Evolutionary conservation across 2,113 vertebrate species (phyloP).

Genomic region (Limnothrissa miodon): DNA sequence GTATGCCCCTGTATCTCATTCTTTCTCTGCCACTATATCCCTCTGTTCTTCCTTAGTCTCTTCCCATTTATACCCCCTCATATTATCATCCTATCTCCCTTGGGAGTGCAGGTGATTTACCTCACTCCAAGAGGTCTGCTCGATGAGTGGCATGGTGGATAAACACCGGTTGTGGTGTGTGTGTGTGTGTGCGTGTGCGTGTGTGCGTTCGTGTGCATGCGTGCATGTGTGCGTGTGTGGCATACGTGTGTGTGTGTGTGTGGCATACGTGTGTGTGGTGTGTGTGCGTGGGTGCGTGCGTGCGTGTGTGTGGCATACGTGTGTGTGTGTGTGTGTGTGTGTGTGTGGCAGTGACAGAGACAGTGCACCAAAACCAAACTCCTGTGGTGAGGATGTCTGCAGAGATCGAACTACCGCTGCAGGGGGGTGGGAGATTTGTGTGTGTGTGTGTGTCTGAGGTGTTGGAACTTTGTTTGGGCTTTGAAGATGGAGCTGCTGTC

Average conservation of each 20-base stretch:
- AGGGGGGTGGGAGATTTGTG: neutral
- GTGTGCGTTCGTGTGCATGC: neutral
- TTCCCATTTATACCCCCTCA: neutral
- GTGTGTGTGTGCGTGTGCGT: neutral
- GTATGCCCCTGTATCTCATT: neutral
- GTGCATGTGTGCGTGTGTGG: neutral
- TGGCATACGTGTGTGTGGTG: conserved; percentile 9
- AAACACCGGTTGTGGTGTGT: neutral
- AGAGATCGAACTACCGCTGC: neutral
- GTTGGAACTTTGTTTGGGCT: neutral
- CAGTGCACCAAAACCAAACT: neutral
- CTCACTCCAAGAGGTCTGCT: neutral
- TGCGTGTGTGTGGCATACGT: neutral
- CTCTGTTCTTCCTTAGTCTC: neutral
- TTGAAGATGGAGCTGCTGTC: neutral
- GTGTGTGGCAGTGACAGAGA: neutral
- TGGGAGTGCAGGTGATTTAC: neutral
- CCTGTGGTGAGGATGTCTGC: neutral
- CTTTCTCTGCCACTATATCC: neutral
- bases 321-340: conserved; percentile 2
- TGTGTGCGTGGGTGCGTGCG: neutral
- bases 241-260: neutral
- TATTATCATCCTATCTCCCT: neutral
- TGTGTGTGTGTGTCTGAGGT: neutral
- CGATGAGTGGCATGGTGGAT: neutral